phyloP scores from a whole-genome alignment of 2,888 invertebrate genomes.

The Gortyna flavago region DNA sequence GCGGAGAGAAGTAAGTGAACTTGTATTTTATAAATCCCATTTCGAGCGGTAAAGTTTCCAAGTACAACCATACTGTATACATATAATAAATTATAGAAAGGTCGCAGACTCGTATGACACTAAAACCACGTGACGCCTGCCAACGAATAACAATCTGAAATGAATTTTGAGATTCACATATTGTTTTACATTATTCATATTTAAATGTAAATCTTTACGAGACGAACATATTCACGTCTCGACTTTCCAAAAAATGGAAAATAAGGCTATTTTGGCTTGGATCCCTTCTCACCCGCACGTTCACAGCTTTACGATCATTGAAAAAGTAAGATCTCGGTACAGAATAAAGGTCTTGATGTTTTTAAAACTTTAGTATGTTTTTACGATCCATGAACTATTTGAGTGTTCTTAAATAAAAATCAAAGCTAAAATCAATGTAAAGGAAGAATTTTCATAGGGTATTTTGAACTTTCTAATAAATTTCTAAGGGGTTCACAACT shows the following conservation, averaged over 20 bases:
- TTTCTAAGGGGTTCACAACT: constrained; percentile 14
- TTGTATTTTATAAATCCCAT: constrained; percentile 9
- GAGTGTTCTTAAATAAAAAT: constrained; percentile 25
- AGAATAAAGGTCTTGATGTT: constrained; percentile 32
- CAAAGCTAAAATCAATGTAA: constrained; percentile 21
- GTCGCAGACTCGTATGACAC: constrained; percentile 1
- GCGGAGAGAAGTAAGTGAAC: constrained; percentile 93
- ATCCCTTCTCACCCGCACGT: constrained; percentile 43
- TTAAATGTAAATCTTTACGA: constrained; percentile 28
- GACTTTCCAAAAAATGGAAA: constrained; percentile 43
- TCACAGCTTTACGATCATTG: constrained; percentile 55
- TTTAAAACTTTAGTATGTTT: constrained; percentile 30
- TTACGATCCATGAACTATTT: constrained; percentile 40
- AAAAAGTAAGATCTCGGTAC: constrained; percentile 47
- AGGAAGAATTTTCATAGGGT: constrained; percentile 3
- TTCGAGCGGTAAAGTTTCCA: background rate
- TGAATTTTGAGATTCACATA: constrained; percentile 33
- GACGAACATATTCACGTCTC: constrained; percentile 32
- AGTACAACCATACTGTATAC: background rate
- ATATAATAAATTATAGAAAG: constrained; percentile 18
- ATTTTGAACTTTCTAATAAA: constrained; percentile 26
- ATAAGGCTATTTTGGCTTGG: constrained; percentile 36
- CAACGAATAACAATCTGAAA: constrained; percentile 29
- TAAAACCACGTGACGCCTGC: constrained; percentile 14
- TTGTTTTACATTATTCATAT: constrained; percentile 46